Evolutionary conservation across 2,797 vertebrate species (phyloP).

Genomic region (Scolopax rusticola): DNA sequence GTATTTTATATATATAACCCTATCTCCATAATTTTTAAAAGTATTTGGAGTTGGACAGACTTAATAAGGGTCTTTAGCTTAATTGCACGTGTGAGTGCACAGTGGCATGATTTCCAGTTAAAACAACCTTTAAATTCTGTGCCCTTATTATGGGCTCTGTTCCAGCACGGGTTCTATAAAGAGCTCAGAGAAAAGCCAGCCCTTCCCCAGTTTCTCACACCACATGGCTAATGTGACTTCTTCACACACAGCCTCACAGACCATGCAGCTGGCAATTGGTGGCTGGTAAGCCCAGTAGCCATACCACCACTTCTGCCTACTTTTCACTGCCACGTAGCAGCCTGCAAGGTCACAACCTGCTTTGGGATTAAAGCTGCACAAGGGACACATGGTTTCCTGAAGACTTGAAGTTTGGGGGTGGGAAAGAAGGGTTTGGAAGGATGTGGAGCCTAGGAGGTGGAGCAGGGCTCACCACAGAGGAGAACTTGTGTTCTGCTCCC

Average conservation of each 20-base stretch:
- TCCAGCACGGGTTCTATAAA: neutral
- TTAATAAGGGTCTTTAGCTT: neutral
- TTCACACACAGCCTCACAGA: rapidly evolving
- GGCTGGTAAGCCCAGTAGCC: neutral
- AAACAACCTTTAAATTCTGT: neutral
- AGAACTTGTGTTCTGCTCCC: neutral
- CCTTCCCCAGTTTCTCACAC: neutral
- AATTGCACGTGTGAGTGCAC: rapidly evolving
- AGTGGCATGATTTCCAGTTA: neutral
- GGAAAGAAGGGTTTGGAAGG: neutral
- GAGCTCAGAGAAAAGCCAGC: neutral
- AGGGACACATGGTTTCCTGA: neutral
- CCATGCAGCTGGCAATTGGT: rapidly evolving
- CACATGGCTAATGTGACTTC: rapidly evolving
- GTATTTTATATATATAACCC: rapidly evolving
- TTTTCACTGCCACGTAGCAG: neutral
- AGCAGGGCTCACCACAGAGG: neutral
- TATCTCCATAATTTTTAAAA: neutral
- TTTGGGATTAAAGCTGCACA: neutral
- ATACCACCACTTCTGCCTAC: neutral
- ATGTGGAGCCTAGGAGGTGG: neutral
- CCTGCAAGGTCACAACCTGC: neutral
- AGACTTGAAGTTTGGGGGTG: rapidly evolving
- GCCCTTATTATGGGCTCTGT: neutral
- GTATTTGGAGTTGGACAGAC: neutral